phyloP scores from a whole-genome alignment of 2,888 invertebrate species.

The Orthosia cruda region DNA sequence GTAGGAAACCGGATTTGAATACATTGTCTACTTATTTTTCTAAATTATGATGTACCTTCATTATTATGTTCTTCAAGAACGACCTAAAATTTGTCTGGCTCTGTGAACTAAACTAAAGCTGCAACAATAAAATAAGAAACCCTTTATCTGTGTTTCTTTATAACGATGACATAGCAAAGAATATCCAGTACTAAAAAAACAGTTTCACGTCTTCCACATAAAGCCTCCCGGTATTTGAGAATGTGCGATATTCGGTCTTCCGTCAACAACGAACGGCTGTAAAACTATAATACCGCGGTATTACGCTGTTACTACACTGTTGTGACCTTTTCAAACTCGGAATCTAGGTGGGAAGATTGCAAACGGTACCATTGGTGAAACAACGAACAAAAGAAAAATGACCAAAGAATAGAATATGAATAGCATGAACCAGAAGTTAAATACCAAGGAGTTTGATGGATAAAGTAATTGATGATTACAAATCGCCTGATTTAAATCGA shows the following conservation, averaged over 20 bases:
- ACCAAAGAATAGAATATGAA: background rate
- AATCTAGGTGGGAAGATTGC: constrained; percentile 33
- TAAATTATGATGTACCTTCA: no score
- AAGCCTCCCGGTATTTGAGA: constrained; percentile 37
- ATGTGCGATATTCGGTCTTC: constrained; percentile 21
- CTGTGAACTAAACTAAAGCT: background rate
- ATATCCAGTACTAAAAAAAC: background rate
- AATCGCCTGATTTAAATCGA: background rate
- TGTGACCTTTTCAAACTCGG: constrained; percentile 41
- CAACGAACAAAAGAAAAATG: background rate
- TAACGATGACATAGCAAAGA: background rate
- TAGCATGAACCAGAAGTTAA: background rate
- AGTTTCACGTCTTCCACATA: constrained; percentile 24
- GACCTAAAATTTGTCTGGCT: no score
- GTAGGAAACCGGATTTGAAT: background rate
- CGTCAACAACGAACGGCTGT: constrained; percentile 36
- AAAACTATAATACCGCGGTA: constrained; percentile 36
- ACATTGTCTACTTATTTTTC: background rate
- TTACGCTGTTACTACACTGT: constrained; percentile 43
- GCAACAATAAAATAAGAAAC: no score
- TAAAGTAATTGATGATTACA: no score
- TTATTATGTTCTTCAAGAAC: no score
- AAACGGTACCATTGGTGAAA: constrained; percentile 4
- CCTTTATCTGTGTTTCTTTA: background rate
- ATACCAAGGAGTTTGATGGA: background rate